Evolutionary conservation across 1,140 invertebrate genomes (phyloP), one percentile per base, ranked within the genome.

Genomic region (Gonatopus flavifemur): DNA sequence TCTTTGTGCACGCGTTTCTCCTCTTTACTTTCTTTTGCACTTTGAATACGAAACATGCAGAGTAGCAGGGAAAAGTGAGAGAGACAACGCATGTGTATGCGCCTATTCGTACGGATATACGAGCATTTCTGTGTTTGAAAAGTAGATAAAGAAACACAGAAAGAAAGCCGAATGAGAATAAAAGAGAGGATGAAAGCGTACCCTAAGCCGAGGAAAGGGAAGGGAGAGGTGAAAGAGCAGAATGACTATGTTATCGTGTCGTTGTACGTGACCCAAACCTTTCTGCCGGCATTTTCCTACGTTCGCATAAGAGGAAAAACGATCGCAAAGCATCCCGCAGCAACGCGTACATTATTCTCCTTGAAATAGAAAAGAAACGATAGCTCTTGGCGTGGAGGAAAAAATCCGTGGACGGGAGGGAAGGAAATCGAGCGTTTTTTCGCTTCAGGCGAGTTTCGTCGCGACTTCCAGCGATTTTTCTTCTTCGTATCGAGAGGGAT

Each of bases 211-310:
- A 16, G 3, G 6, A 5, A 10, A 24, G 22, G 19, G 16, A 12
- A 12, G 16, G 25, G 41, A 5, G 13, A 40, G 20, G 10, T 8
- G 18, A 33, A 19, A 33, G 25, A 40, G 48, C 25, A 21, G 39
- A 59, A 55, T 52, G 59, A 65, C 39, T 48, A 61, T 55, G 68
- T 71, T 71, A 70, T 74, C 63, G 66, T 52, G 21, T 43, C 22
- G 44, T 45, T 40, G 57, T 70, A 71, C 69, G 69, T 70, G 70
- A 72, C 63, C 57, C 40, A 24, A 45, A 50, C 55, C 50, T 54
- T n/a, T 57, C 39, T 36, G 36, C 47, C 36, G 51, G 42, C 49
- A 55, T 61, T 59, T 68, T 67, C 67, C 49, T 13, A 52, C 46
- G 35, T 24, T 10, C 39, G 31, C 35, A 42, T 31, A 35, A 36